These are phyloP conservation scores for Drosophila repletoides DNA, from an alignment of 1,140 invertebrate species.

Conservation along the genomic window DNA sequence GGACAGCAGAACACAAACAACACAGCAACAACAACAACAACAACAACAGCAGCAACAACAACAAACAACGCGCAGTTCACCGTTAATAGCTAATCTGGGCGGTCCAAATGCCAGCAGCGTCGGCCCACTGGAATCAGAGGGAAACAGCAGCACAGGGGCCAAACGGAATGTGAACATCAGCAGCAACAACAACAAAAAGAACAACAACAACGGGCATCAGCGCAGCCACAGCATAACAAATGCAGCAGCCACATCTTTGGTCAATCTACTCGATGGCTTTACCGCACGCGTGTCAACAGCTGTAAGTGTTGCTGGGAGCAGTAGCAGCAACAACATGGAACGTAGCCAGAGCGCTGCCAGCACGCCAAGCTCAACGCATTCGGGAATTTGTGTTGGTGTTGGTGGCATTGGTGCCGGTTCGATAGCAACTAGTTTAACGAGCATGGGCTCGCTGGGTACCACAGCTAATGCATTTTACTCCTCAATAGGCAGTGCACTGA, in stretches of 20 bases:
- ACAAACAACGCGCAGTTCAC: slow-evolving; percentile 56
- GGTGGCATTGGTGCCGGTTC: slow-evolving; percentile 51
- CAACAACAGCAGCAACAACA: slow-evolving; percentile 48
- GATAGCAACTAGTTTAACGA: slow-evolving; percentile 71
- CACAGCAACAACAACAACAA: slow-evolving; percentile 38
- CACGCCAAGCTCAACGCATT: slow-evolving; percentile 69
- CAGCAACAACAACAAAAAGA: slow-evolving; percentile 35
- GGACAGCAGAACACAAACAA: slow-evolving; percentile 47
- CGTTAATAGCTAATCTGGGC: slow-evolving; percentile 46
- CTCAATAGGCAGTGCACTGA: slow-evolving; percentile 74
- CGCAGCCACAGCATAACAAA: slow-evolving; percentile 71
- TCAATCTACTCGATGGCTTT: slow-evolving; percentile 74
- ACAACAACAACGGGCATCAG: slow-evolving; percentile 52
- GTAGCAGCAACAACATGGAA: slow-evolving; percentile 46
- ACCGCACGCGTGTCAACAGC: slow-evolving; percentile 69
- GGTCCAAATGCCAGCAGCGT: slow-evolving; percentile 59
- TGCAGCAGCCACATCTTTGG: slow-evolving; percentile 69
- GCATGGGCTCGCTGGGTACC: slow-evolving; percentile 70
- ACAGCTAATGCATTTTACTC: slow-evolving; percentile 81
- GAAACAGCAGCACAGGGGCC: slow-evolving; percentile 13
- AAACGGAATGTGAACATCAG: slow-evolving; percentile 9
- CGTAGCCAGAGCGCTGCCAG: slow-evolving; percentile 66
- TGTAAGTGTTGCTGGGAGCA: slow-evolving; percentile 57
- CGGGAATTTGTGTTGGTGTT: slow-evolving; percentile 15
- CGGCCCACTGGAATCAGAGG: slow-evolving; percentile 6